These are phyloP conservation scores for Hylaeus anthracinus DNA, from an alignment of 1,140 invertebrate species.

Conservation along the genomic window DNA sequence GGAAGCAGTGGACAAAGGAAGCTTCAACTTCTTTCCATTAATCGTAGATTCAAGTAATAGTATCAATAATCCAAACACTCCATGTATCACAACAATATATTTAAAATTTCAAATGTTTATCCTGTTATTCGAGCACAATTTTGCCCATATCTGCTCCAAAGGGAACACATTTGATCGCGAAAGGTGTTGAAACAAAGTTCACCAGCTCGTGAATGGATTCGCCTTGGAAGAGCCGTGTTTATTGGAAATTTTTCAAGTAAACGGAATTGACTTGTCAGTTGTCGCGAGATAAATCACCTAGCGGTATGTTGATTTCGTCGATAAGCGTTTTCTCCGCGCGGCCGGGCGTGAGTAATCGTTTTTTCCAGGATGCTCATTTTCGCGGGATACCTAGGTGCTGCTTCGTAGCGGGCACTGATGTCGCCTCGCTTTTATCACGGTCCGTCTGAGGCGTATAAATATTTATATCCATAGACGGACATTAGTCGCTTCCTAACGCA, in stretches of 20 bases:
- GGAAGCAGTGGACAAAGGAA: too few species aligned
- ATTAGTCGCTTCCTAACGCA: slow-evolving; percentile 55
- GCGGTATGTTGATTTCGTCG: slow-evolving; percentile 27
- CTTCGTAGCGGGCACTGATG: background rate
- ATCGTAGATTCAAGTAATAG: too few species aligned
- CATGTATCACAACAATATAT: too few species aligned
- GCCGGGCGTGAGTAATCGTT: slow-evolving; percentile 31
- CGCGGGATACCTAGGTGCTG: background rate
- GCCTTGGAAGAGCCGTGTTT: too few species aligned
- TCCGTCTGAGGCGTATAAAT: slow-evolving; percentile 52
- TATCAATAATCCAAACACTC: too few species aligned
- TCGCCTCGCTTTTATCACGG: slow-evolving; percentile 50
- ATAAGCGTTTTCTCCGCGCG: slow-evolving; percentile 28
- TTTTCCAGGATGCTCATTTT: slow-evolving; percentile 37
- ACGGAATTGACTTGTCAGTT: slow-evolving; percentile 25
- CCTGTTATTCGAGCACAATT: too few species aligned
- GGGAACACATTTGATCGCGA: too few species aligned
- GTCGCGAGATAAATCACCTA: slow-evolving; percentile 19
- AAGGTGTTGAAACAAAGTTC: too few species aligned
- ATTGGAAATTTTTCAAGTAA: background rate
- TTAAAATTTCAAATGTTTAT: too few species aligned
- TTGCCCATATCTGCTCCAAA: too few species aligned
- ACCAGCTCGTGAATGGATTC: too few species aligned
- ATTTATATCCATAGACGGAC: slow-evolving; percentile 54
- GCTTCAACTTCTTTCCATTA: too few species aligned